phyloP scores from a whole-genome alignment of 2,113 vertebrate species.

The Natator depressus region DNA sequence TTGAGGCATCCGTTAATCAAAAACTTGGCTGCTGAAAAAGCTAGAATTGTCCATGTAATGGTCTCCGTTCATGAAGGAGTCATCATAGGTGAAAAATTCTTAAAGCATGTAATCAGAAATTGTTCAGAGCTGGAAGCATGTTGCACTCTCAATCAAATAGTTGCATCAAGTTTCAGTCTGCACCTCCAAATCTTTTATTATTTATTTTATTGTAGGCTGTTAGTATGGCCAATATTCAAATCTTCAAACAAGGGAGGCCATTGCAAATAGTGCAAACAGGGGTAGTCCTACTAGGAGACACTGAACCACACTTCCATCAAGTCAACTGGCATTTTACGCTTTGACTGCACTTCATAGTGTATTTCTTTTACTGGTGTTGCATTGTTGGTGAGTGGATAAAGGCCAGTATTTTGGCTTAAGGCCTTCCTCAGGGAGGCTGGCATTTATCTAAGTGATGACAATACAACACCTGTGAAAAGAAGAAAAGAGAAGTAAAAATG shows the following conservation, averaged over 20 bases:
- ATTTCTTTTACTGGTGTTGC: background rate
- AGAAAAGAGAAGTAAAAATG: background rate
- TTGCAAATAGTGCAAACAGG: background rate
- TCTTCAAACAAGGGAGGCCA: background rate
- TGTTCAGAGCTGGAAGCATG: background rate
- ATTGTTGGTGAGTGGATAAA: background rate
- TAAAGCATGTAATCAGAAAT: background rate
- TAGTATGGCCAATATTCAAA: background rate
- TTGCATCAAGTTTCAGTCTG: background rate
- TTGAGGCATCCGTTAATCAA: background rate
- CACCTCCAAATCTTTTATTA: background rate
- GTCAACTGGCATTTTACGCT: background rate
- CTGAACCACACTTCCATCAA: background rate
- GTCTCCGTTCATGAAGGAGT: background rate
- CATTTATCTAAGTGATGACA: background rate
- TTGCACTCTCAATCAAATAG: background rate
- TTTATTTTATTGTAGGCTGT: background rate
- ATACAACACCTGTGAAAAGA: background rate
- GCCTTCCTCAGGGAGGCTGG: background rate
- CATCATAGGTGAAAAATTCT: background rate
- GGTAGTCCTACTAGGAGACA: background rate
- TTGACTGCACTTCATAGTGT: accelerated
- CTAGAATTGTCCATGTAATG: background rate
- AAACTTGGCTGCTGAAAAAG: background rate
- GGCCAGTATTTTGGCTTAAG: background rate